Evolutionary conservation across 2,113 vertebrate species (phyloP).

Genomic region (Sorex araneus): DNA sequence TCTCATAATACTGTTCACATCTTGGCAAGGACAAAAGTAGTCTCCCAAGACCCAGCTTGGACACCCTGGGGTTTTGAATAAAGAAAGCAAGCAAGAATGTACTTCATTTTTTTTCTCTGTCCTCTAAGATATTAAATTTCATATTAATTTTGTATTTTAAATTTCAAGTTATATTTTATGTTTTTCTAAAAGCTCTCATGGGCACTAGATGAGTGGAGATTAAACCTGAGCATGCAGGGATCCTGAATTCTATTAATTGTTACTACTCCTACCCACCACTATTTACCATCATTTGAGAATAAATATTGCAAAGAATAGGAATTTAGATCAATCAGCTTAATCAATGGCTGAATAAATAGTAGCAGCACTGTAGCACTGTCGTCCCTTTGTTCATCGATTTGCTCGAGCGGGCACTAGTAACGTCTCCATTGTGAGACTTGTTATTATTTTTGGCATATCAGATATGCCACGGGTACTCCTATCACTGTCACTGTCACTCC

Average conservation of each 20-base stretch:
- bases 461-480: too few relatives aligned
- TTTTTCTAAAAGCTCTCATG: neutral
- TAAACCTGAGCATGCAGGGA: conserved; percentile 17
- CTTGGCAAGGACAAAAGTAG: neutral
- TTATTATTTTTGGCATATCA: too few relatives aligned
- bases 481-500: too few relatives aligned
- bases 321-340: too few relatives aligned
- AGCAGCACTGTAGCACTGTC: too few relatives aligned
- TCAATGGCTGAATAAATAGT: too few relatives aligned
- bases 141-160: too few relatives aligned
- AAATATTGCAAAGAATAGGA: neutral
- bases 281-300: neutral
- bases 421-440: too few relatives aligned
- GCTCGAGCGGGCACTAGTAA: too few relatives aligned
- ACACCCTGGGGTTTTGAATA: conserved; percentile 11
- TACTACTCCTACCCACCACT: neutral
- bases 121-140: neutral
- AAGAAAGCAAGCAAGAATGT: neutral
- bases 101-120: neutral
- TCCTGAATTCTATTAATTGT: neutral
- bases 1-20: neutral
- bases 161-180: too few relatives aligned
- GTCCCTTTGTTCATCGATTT: too few relatives aligned
- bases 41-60: neutral
- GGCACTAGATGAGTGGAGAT: neutral